A percentile compares a stretch with the other conserved stretches of the same genome.
Conservation (phyloP, 2,113 vertebrate species). For the Melanocharis versteri region DNA sequence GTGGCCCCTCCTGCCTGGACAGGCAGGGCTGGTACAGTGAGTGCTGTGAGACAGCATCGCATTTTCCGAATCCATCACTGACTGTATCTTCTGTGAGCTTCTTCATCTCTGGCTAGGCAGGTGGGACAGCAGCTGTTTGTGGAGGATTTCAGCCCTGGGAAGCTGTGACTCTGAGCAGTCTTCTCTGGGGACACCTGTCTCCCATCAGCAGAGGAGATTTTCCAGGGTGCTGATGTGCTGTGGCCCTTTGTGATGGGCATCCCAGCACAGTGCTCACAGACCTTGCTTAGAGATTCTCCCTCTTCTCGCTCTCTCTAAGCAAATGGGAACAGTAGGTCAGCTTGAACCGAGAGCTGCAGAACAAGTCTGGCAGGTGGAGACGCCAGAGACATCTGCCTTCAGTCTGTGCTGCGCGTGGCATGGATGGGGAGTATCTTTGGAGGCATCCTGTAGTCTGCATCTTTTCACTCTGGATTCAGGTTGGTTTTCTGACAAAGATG, state of each 20-base stretch:
- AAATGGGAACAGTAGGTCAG: background rate
- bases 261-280: background rate
- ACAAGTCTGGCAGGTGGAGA: background rate
- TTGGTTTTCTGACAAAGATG: background rate
- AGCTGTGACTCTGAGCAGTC: background rate
- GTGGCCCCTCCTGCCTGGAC: background rate
- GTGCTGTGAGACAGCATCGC: background rate
- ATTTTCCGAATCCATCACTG: background rate
- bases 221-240: background rate
- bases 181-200: background rate
- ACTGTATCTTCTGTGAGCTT: background rate
- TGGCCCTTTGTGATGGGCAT: background rate
- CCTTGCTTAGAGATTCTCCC: background rate
- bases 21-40: background rate
- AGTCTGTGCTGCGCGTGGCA: background rate
- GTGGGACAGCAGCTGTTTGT: background rate
- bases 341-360: background rate
- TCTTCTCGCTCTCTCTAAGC: background rate
- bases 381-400: background rate
- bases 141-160: background rate
- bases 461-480: conserved; percentile 16
- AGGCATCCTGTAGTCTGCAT: background rate
- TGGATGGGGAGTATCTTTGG: background rate
- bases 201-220: background rate
- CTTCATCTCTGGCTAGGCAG: background rate